phyloP scores from a whole-genome alignment of 2,888 invertebrate genomes.

The Meghimatium bilineatum region DNA sequence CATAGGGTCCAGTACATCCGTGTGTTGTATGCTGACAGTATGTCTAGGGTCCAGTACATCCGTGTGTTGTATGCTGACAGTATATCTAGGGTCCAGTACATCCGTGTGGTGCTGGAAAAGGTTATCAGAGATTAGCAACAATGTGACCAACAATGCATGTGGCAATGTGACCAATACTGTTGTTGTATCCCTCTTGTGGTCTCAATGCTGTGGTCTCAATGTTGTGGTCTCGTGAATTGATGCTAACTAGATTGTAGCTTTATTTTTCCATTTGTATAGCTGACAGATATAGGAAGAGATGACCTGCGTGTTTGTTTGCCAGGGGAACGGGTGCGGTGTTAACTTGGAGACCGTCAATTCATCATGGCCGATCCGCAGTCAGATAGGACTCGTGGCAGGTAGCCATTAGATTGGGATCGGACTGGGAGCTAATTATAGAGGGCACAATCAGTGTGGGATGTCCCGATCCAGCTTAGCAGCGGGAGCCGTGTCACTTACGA shows the following conservation, averaged over 20 bases:
- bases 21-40: too few species aligned
- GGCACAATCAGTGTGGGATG: background rate
- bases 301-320: background rate
- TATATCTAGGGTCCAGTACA: too few species aligned
- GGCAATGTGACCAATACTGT: too few species aligned
- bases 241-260: background rate
- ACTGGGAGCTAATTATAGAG: background rate
- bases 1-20: too few species aligned
- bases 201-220: too few species aligned
- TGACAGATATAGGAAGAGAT: background rate
- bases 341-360: background rate
- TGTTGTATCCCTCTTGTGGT: too few species aligned
- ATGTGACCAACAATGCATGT: too few species aligned
- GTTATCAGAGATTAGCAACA: too few species aligned
- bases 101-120: too few species aligned
- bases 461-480: background rate
- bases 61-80: too few species aligned
- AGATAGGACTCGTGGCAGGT: constrained; percentile 28
- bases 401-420: constrained; percentile 24
- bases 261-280: background rate
- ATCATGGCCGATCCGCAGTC: constrained; percentile 11
- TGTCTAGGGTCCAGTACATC: too few species aligned
- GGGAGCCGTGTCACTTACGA: background rate
- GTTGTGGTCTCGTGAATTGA: background rate
- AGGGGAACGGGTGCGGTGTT: background rate